Conservation (phyloP, 1,140 invertebrate genomes). For the Drosophila watanabei region DNA sequence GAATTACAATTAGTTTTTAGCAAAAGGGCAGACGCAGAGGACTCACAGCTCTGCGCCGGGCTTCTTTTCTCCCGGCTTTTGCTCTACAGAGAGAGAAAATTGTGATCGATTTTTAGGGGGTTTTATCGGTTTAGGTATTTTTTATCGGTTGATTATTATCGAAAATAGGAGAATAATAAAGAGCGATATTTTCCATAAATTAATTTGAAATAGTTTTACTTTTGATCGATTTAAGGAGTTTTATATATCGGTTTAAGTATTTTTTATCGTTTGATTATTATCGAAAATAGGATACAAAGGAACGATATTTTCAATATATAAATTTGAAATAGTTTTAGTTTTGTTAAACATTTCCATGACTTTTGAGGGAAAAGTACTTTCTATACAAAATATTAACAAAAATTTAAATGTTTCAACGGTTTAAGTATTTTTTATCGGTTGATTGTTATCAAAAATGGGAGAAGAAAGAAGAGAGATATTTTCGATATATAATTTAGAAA, state of each 20-base stretch:
- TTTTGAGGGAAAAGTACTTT: too few relatives aligned
- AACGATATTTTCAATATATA: not conserved
- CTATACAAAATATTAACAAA: too few relatives aligned
- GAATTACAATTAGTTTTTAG: slow-evolving; percentile 85
- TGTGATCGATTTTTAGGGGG: not conserved
- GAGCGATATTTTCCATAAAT: not conserved
- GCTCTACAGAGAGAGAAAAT: slow-evolving; percentile 2
- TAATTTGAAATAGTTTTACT: too few relatives aligned
- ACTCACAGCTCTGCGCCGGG: slow-evolving; percentile 1
- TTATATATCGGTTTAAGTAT: not conserved
- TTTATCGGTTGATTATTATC: not conserved
- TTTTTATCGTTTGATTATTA: not conserved
- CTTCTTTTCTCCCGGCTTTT: not conserved
- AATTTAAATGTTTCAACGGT: too few relatives aligned
- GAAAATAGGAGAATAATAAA: not conserved
- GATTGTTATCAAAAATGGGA: too few relatives aligned
- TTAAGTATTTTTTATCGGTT: too few relatives aligned
- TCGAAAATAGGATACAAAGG: not conserved
- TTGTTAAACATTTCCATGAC: too few relatives aligned
- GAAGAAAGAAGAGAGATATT: too few relatives aligned
- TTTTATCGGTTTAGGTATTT: not conserved
- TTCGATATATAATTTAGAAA: too few relatives aligned
- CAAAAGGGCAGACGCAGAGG: slow-evolving; percentile 58
- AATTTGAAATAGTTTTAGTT: too few relatives aligned
- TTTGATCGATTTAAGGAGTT: not conserved